Evolutionary conservation across 2,888 invertebrate species (phyloP).

Genomic region (Agriotes lineatus): DNA sequence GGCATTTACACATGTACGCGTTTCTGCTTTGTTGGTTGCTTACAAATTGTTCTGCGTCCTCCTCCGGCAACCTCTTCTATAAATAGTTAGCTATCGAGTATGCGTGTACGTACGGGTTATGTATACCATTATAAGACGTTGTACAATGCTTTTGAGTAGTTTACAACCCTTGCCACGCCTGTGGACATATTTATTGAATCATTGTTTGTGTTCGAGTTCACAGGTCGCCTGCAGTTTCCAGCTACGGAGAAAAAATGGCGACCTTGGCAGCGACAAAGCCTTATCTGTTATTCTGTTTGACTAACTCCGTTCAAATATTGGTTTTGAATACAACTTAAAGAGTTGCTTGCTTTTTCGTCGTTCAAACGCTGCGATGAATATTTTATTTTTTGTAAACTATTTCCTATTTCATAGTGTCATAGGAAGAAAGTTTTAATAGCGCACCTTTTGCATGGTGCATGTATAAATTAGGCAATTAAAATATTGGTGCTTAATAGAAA

Average conservation of each 20-base stretch:
- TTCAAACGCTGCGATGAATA: no score
- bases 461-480: no score
- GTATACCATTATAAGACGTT: slow-evolving; percentile 5
- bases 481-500: no score
- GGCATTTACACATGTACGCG: slow-evolving; percentile 2
- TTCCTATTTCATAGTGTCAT: no score
- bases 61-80: slow-evolving; percentile 16
- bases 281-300: neutral
- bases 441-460: no score
- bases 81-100: slow-evolving; percentile 20
- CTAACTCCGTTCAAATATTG: neutral
- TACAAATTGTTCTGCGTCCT: slow-evolving; percentile 4
- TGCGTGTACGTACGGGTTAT: slow-evolving; percentile 17
- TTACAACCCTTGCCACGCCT: slow-evolving; percentile 29
- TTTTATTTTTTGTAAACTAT: no score
- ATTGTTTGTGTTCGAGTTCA: slow-evolving; percentile 15
- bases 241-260: slow-evolving; percentile 4
- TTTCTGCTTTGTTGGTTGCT: slow-evolving; percentile 4
- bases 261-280: neutral
- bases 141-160: slow-evolving; percentile 17
- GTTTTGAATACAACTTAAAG: no score
- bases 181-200: slow-evolving; percentile 26
- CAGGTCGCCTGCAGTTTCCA: slow-evolving; percentile 16
- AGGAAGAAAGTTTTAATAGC: no score
- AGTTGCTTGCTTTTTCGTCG: no score